Percentiles rank a stretch among this genome's conserved stretches.
Conservation (phyloP, 1,140 invertebrate genomes). For the Drosophila ananassae region DNA sequence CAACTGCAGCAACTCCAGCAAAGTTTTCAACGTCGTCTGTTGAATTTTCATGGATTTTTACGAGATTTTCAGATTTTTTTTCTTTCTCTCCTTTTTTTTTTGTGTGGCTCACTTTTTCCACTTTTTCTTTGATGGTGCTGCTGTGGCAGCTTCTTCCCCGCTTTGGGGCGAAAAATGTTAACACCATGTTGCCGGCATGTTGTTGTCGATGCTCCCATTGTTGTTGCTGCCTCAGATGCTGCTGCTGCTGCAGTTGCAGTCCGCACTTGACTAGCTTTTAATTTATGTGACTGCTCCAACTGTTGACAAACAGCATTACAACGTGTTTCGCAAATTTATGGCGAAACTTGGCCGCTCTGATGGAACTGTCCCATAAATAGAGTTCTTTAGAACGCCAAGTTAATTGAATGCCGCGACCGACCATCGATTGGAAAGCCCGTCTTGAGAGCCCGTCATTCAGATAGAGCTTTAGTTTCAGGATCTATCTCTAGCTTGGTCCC, state of each 20-base stretch:
- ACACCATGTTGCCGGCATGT: constrained; percentile 72
- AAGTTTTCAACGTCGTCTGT: constrained; percentile 66
- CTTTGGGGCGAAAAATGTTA: constrained; percentile 74
- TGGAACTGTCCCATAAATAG: constrained; percentile 73
- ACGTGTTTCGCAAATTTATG: constrained; percentile 80
- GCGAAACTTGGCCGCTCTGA: constrained; percentile 61
- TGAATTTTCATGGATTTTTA: constrained; percentile 82
- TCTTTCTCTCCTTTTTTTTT: constrained; percentile 4
- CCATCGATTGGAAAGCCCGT: constrained; percentile 31
- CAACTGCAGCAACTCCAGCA: constrained; percentile 13
- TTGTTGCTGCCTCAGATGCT: constrained; percentile 32
- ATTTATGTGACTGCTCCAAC: constrained; percentile 79
- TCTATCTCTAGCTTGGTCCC: neutral
- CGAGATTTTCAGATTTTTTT: constrained; percentile 53
- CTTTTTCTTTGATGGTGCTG: constrained; percentile 44
- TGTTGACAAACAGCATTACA: constrained; percentile 82
- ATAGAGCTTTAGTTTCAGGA: neutral
- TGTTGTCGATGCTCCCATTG: constrained; percentile 35
- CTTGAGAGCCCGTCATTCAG: constrained; percentile 17
- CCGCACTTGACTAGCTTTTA: constrained; percentile 78
- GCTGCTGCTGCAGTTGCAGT: constrained; percentile 51
- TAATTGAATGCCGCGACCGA: constrained; percentile 35
- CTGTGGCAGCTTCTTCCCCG: constrained; percentile 35
- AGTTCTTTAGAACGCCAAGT: constrained; percentile 49
- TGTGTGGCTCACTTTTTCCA: constrained; percentile 29